Percentiles rank a stretch among this genome's conserved stretches.
These are phyloP conservation scores for Urechis unicinctus DNA, from an alignment of 2,888 invertebrate genomes.

Conservation along the genomic window DNA sequence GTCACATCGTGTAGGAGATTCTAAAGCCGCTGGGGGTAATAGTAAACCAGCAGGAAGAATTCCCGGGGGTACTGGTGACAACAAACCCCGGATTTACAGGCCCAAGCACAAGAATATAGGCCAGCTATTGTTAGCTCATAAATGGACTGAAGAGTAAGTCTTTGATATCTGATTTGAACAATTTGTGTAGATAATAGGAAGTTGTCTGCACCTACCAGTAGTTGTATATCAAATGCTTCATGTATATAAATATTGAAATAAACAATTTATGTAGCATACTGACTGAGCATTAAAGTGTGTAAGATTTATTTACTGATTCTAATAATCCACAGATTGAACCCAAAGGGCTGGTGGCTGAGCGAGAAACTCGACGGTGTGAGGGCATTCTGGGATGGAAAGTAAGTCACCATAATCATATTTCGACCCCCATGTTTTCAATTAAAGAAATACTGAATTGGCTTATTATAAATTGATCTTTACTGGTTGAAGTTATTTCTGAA, in stretches of 20 bases:
- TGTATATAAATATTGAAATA: too few species aligned
- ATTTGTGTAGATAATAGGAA: too few species aligned
- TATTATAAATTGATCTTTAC: too few species aligned
- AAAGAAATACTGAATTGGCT: too few species aligned
- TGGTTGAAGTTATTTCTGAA: too few species aligned
- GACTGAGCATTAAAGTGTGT: not conserved
- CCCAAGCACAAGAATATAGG: slow-evolving; percentile 7
- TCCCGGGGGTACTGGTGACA: too few species aligned
- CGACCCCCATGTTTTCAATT: too few species aligned
- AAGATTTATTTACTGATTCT: not conserved
- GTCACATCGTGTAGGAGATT: slow-evolving; percentile 24
- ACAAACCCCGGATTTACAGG: not conserved
- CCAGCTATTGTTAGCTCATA: slow-evolving; percentile 34
- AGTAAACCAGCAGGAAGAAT: slow-evolving; percentile 26
- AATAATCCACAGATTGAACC: slow-evolving; percentile 20
- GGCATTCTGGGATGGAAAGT: slow-evolving; percentile 45
- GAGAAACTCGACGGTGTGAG: slow-evolving; percentile 45
- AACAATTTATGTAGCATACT: not conserved
- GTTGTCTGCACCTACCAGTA: too few species aligned
- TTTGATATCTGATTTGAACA: too few species aligned
- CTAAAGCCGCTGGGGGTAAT: slow-evolving; percentile 21
- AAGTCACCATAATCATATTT: slow-evolving; percentile 7
- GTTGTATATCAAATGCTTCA: too few species aligned
- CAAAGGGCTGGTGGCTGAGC: slow-evolving; percentile 44
- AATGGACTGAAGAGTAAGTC: slow-evolving; percentile 28